Base-by-base conservation (phyloP, 2,888 invertebrate genomes). In the Phorcus lineatus region DNA sequence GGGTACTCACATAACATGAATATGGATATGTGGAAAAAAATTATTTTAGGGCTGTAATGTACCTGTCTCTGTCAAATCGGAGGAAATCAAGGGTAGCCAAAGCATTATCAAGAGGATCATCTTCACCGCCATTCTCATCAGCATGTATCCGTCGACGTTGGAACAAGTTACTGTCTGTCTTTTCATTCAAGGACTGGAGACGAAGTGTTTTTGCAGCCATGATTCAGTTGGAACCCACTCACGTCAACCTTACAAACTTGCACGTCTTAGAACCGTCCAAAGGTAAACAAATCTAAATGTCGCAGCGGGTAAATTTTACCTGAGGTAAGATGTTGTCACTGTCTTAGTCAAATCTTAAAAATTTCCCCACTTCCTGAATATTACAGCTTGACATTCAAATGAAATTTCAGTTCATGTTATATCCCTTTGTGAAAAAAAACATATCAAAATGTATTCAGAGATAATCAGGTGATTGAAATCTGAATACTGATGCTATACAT, bases 151-250 rank as follows among this genome's bases (percentile, higher is more conserved):
- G 79, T 9, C 91, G 82, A 36, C 91, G 82, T 82, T 89, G 90
- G 79, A 91, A 91, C 62, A 91, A 81, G 9, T 87, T 85, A 80
- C 90, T 90, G 66, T 88, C 86, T 4, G 89, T 89, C n/a, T 83
- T 81, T 28, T 88, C 88, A 82, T 88, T 87, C 62, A 91, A 83
- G 1, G 88, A 87, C 78, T 91, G 90, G 9, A 91, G 87, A 47
- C 86, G 79, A 28, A 91, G 75, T 3, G 77, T 40, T 40, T 55
- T 74, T 19, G 47, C 67, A 24, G 76, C 62, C 57, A 79, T 53
- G 9, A n/a, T 70, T 28, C 7, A 22, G 57, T 57, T 24, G 7
- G 19, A 19, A 22, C n/a, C 22, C 74, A 74, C 16, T 28, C 74
- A 19, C 36, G 74, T 74, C 19, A n/a, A 11, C 74, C 74, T 17